Evolutionary conservation across 2,888 invertebrate genomes (phyloP).

Genomic region (Pyrrhosoma nymphula): DNA sequence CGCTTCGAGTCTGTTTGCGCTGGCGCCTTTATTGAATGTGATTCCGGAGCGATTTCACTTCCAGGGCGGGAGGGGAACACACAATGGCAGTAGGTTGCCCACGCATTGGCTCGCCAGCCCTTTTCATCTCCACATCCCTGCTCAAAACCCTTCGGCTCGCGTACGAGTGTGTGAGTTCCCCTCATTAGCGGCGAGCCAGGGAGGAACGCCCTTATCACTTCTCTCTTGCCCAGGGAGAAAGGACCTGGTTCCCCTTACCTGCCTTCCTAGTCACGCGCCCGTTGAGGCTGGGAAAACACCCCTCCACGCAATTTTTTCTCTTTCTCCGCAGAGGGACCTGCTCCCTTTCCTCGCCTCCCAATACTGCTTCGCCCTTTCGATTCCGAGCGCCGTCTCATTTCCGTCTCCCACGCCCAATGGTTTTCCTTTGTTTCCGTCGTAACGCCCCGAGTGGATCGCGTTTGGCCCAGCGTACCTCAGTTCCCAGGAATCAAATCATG

Average conservation of each 20-base stretch:
- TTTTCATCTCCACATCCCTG: background rate
- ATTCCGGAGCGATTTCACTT: conserved; percentile 60
- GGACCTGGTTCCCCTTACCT: background rate
- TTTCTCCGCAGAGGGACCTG: background rate
- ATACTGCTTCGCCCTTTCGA: background rate
- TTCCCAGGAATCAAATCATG: no score
- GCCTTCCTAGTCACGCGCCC: background rate
- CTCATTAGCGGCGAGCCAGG: conserved; percentile 37
- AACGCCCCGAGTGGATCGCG: no score
- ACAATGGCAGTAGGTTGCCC: conserved; percentile 58
- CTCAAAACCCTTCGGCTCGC: background rate
- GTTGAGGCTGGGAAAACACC: background rate
- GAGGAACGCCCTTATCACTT: conserved; percentile 41
- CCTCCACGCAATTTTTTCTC: background rate
- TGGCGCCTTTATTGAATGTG: conserved; percentile 36
- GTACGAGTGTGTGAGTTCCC: background rate
- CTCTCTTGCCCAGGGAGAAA: background rate
- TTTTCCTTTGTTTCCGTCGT: no score
- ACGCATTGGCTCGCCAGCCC: background rate
- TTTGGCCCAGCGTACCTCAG: no score
- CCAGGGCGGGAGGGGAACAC: conserved; percentile 22
- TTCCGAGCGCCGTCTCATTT: background rate
- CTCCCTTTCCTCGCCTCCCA: background rate
- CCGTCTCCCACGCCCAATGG: no score
- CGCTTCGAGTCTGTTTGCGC: background rate